Conservation (phyloP, 2,113 vertebrate genomes). For the Salminus brasiliensis region DNA sequence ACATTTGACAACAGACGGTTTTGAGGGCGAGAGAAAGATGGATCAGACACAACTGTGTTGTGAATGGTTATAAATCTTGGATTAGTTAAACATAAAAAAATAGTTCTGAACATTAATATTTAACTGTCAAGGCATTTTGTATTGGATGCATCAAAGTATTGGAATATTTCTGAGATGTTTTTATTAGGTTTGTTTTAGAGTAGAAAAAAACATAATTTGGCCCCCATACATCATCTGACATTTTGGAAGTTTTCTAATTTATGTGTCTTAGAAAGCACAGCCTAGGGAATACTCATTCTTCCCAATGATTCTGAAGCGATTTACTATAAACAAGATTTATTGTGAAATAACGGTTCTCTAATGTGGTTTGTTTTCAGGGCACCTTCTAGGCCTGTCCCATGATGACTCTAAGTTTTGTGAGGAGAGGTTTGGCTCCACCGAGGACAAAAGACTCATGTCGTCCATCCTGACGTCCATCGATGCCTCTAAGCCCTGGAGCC, state of each 20-base stretch:
- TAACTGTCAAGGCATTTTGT: not conserved
- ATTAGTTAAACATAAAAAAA: not conserved
- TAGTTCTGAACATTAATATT: not conserved
- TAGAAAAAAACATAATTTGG: not conserved
- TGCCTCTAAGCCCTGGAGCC: conserved; percentile 97
- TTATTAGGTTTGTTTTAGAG: not conserved
- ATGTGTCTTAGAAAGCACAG: not conserved
- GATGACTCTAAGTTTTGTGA: conserved; percentile 98
- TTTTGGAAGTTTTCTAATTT: not conserved
- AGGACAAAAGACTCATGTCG: conserved; percentile 98
- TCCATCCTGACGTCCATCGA: conserved; percentile 97
- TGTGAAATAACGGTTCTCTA: not conserved
- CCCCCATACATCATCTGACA: not conserved
- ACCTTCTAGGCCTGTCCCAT: conserved; percentile 94
- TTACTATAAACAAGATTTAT: not conserved
- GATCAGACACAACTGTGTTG: not conserved
- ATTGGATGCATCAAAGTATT: not conserved
- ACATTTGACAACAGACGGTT: not conserved
- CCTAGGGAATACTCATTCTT: not conserved
- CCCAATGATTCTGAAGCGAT: not conserved
- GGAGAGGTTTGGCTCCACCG: conserved; percentile 91
- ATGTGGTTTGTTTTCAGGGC: conserved; percentile 73
- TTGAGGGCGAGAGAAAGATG: not conserved
- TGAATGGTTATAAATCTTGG: not conserved
- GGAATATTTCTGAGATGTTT: not conserved